Evolutionary conservation across 2,797 vertebrate species (phyloP), one percentile per base, ranked within the genome.

Genomic region (Orientallactaga sibirica): DNA sequence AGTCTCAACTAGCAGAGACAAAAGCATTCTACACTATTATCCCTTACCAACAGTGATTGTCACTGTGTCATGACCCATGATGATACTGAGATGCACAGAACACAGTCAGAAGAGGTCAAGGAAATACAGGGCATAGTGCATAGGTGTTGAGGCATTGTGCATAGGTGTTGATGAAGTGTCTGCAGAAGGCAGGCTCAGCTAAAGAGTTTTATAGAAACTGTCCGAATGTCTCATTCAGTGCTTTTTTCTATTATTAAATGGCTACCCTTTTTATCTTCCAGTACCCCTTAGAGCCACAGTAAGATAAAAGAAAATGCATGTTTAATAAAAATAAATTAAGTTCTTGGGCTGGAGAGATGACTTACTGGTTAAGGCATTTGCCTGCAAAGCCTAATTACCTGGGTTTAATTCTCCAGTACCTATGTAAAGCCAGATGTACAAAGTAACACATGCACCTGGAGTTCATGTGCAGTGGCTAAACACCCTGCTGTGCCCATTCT

Each of bases 201-300:
- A 24, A 0, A n/a, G 48, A 61, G 55, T 37, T 88, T 88, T 55
- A 29, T 71, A 93, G 74, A 76, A 76, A 80, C 48, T n/a, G 27
- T 29, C 25, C 52, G 7, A 88, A 61, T 43, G 77, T 66, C 33
- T 86, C 73, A 58, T 55, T 48, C 14, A 71, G 20, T 52, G 27
- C 58, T 71, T 87, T 62, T 81, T 37, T 58, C 76, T 64, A 78
- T 86, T 93, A 62, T 29, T 62, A 12, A 74, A 90, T 24, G n/a
- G 33, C 14, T 84, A 78, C 7, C 24, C 52, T 66, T 73, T 93
- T 91, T 83, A 92, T 86, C 79, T 81, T 85, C 52, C 58, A 86
- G 12, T 62, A 86, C 12, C 67, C 52, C 4, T 88, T 86, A 87
- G 4, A 43, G 70, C 2, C 86, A 33, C 48, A 85, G 70, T 41